These are phyloP conservation scores for Chromobotia macracanthus DNA, from an alignment of 2,797 vertebrate species.

Conservation along the genomic window DNA sequence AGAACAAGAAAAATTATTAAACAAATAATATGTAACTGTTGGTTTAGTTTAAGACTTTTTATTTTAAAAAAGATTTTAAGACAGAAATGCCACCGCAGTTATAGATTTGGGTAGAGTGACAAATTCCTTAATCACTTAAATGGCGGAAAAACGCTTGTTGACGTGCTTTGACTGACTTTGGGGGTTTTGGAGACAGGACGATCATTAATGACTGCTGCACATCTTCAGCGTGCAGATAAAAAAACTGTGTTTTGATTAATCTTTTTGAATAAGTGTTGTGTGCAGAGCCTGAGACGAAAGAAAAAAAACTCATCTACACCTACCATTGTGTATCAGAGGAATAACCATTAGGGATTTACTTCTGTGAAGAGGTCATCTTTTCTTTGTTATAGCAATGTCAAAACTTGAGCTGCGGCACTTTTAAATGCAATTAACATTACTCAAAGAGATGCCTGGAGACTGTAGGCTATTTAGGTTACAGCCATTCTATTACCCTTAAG, in stretches of 20 bases:
- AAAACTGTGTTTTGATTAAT: not conserved
- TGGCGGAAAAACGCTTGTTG: not conserved
- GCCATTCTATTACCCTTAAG: constrained; percentile 2
- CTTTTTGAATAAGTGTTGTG: constrained; percentile 6
- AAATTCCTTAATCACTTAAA: not conserved
- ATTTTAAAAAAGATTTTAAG: not conserved
- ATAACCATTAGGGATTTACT: not conserved
- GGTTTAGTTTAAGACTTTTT: not conserved
- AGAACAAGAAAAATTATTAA: not conserved
- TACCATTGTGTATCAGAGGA: not conserved
- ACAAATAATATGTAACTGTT: not conserved
- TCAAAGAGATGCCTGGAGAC: not conserved
- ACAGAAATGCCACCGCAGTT: not conserved
- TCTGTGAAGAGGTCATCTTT: constrained; percentile 1
- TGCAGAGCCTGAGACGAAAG: not conserved
- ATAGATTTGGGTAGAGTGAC: not conserved
- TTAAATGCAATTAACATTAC: constrained; percentile 28
- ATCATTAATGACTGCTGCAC: too few species aligned
- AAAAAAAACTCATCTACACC: constrained; percentile 10
- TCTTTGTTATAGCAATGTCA: constrained; percentile 30
- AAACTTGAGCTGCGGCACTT: constrained; percentile 21
- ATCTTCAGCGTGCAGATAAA: too few species aligned
- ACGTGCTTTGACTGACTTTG: not conserved
- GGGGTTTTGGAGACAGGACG: not conserved
- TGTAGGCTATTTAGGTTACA: constrained; percentile 11